These are phyloP conservation scores for pig (Sus scrofa) DNA, from an alignment of 2,113 vertebrate species.

Conservation along the genomic window T2T-Sscrofa CM000812.6:162111501-162112000, in stretches of 20 bases:
- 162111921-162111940: not conserved
- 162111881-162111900: not conserved
- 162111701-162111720: conserved; percentile 5
- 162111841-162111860: not conserved
- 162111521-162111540: not conserved
- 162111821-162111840: not conserved
- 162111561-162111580: not conserved
- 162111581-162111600: not conserved
- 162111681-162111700: not conserved
- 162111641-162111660: not conserved
- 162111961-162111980: not conserved
- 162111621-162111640: not conserved
- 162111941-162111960: not conserved
- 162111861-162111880: not conserved
- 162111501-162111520: not conserved
- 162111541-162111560: not conserved
- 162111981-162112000: not conserved
- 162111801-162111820: not conserved
- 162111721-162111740: not conserved
- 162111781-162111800: not conserved
- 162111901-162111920: not conserved
- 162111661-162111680: not conserved
- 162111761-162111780: not conserved
- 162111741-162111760: not conserved
- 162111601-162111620: not conserved